Conservation (phyloP, 2,797 vertebrate species). For the Bucorvus abyssinicus region DNA sequence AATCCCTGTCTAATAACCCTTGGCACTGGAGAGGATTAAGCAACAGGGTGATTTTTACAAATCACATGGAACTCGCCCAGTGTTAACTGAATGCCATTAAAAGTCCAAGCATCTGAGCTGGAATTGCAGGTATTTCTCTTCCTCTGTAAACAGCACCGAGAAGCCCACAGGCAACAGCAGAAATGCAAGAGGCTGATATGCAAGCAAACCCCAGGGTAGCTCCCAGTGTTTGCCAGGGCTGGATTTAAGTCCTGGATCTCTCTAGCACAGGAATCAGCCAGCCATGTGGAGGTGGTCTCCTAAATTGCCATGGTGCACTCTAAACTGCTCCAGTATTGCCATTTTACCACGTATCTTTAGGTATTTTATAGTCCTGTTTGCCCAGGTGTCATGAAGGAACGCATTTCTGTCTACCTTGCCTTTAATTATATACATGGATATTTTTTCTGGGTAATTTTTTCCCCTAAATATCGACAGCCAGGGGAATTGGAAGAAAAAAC, state of each 20-base stretch:
- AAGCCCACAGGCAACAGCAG: neutral
- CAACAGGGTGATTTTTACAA: neutral
- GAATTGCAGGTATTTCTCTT: neutral
- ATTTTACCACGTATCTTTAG: neutral
- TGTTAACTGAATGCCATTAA: neutral
- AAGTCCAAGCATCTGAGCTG: neutral
- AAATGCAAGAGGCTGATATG: neutral
- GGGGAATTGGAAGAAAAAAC: neutral
- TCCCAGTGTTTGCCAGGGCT: neutral
- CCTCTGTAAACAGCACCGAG: neutral
- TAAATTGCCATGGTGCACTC: neutral
- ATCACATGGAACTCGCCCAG: neutral
- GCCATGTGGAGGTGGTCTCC: neutral
- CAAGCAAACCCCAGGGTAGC: neutral
- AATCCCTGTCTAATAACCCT: neutral
- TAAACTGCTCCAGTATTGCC: neutral
- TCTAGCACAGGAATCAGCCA: neutral
- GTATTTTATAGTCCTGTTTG: neutral
- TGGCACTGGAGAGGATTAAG: constrained; percentile 23
- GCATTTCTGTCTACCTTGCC: neutral
- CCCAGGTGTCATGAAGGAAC: neutral
- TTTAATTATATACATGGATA: neutral
- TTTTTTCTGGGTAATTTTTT: neutral
- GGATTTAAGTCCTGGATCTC: neutral
- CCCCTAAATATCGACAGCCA: neutral